Evolutionary conservation across 2,888 invertebrate genomes (phyloP).

Genomic region (Tuta absoluta): DNA sequence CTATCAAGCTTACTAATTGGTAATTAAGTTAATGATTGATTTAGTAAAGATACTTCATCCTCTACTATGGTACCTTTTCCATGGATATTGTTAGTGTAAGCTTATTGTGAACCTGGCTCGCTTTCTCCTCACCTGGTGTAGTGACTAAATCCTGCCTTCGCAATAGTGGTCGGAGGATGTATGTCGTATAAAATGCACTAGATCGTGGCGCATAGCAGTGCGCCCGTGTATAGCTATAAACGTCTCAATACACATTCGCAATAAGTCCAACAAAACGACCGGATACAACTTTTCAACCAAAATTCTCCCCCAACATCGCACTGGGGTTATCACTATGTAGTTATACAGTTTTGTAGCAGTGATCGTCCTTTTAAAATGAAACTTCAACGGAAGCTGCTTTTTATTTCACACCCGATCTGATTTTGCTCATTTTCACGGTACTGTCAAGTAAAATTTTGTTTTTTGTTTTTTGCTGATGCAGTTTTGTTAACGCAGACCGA

Average conservation of each 20-base stretch:
- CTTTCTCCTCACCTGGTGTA: slow-evolving; percentile 54
- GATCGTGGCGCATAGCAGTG: slow-evolving; percentile 89
- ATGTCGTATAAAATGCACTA: slow-evolving; percentile 87
- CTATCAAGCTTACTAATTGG: not conserved
- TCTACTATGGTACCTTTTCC: not conserved
- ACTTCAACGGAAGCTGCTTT: slow-evolving; percentile 28
- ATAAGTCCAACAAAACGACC: slow-evolving; percentile 69
- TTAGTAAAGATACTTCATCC: not conserved
- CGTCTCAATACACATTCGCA: slow-evolving; percentile 81
- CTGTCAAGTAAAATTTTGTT: slow-evolving; percentile 33
- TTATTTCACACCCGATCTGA: slow-evolving; percentile 77
- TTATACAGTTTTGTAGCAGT: slow-evolving; percentile 62
- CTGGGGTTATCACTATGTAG: slow-evolving; percentile 64
- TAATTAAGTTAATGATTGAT: not conserved
- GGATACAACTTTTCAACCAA: slow-evolving; percentile 68
- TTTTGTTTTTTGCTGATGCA: slow-evolving; percentile 37
- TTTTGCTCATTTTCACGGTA: slow-evolving; percentile 67
- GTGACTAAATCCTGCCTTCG: slow-evolving; percentile 81
- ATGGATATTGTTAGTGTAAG: not conserved
- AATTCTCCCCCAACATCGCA: slow-evolving; percentile 74
- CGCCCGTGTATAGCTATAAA: slow-evolving; percentile 81
- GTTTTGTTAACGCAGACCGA: slow-evolving; percentile 49
- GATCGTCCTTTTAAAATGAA: slow-evolving; percentile 30
- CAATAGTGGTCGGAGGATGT: slow-evolving; percentile 90
- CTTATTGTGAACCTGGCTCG: not conserved